These are phyloP conservation scores for Sphecodes monilicornis DNA, from an alignment of 2,888 invertebrate species.

Conservation along the genomic window DNA sequence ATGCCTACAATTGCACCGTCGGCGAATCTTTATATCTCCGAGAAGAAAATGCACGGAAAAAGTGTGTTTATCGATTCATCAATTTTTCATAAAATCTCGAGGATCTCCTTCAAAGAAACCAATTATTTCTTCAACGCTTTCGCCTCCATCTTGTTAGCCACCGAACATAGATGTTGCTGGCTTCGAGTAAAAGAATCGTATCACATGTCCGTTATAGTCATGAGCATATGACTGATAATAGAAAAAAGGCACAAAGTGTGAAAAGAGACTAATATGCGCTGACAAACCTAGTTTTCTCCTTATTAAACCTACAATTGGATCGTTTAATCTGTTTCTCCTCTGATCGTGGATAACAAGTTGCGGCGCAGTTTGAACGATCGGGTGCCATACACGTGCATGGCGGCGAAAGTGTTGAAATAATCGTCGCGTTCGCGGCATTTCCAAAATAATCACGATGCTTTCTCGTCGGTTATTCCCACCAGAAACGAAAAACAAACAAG, in stretches of 20 bases:
- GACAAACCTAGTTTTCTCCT: background rate
- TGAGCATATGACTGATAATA: conserved; percentile 1
- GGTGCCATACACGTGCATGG: background rate
- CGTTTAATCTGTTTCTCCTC: background rate
- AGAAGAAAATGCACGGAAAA: background rate
- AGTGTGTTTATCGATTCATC: background rate
- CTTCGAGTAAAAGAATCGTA: conserved; percentile 1
- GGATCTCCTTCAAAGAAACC: background rate
- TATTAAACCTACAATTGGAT: background rate
- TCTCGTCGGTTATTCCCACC: background rate
- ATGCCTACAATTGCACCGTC: conserved; percentile 18
- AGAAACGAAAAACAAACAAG: background rate
- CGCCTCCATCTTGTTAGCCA: conserved; percentile 6
- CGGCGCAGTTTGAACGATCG: background rate
- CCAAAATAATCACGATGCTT: background rate
- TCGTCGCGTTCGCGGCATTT: background rate
- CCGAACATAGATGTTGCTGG: background rate
- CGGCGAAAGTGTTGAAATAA: background rate
- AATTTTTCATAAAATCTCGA: background rate
- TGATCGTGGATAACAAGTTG: background rate
- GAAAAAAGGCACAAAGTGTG: conserved; percentile 14
- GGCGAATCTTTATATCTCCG: background rate
- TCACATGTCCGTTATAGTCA: background rate
- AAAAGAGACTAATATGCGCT: background rate
- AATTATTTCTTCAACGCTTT: background rate